These are phyloP conservation scores for Rotaria macrura DNA, from an alignment of 2,888 invertebrate species.

Conservation along the genomic window DNA sequence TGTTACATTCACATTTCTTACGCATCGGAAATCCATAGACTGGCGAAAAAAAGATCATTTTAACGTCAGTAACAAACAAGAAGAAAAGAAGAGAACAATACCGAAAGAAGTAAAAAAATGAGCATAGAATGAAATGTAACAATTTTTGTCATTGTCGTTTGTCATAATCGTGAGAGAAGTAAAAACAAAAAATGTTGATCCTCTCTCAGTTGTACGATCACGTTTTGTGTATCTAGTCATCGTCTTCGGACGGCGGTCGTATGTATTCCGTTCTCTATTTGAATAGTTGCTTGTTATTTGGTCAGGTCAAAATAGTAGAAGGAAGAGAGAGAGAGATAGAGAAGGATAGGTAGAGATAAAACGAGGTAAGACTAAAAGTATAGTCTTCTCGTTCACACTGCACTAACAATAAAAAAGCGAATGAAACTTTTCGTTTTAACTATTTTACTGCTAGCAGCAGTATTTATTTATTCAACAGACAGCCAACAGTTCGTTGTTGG, in stretches of 20 bases:
- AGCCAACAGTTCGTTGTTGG: constrained; percentile 15
- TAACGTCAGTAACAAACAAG: neutral
- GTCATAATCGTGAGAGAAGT: neutral
- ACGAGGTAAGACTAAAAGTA: neutral
- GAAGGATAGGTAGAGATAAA: neutral
- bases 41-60: neutral
- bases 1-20: neutral
- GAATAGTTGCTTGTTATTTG: neutral
- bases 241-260: neutral
- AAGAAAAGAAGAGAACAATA: neutral
- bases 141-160: neutral
- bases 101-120: neutral
- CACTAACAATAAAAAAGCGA: neutral
- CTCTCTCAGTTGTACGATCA: constrained; percentile 3
- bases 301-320: neutral
- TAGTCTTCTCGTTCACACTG: neutral
- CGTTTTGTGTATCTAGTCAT: neutral
- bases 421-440: neutral
- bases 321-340: neutral
- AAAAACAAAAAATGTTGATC: neutral
- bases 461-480: neutral
- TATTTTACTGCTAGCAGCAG: neutral
- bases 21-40: neutral
- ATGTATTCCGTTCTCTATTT: neutral
- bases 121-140: neutral